Percentiles rank a stretch among this genome's conserved stretches.
Evolutionary conservation across 2,797 vertebrate species (phyloP).

Genomic region (Microctenopoma steveboyesi): DNA sequence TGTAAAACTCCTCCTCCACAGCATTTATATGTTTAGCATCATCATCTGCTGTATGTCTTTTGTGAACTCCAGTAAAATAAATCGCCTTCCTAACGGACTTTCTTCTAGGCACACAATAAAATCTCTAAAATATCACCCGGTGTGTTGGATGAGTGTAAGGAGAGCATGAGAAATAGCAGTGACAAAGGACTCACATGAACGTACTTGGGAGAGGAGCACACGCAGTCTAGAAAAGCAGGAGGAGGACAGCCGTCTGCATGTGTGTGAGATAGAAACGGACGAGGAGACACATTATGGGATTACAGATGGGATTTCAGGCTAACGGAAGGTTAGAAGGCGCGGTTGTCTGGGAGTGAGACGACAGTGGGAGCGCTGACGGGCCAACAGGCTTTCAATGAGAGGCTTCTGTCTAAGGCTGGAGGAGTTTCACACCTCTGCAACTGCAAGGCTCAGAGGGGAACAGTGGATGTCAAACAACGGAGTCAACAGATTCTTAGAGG

Average conservation of each 20-base stretch:
- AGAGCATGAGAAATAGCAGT: constrained; percentile 45
- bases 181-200: constrained; percentile 63
- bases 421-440: constrained; percentile 24
- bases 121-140: constrained; percentile 43
- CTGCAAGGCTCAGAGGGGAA: constrained; percentile 25
- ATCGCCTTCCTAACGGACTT: constrained; percentile 23
- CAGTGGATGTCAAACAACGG: neutral
- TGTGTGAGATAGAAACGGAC: constrained; percentile 50
- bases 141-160: constrained; percentile 38
- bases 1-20: constrained; percentile 1
- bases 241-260: constrained; percentile 29
- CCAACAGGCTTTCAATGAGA: constrained; percentile 3
- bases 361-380: constrained; percentile 4
- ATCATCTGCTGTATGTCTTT: neutral
- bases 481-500: constrained; percentile 3
- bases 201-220: constrained; percentile 48
- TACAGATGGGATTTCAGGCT: constrained; percentile 53
- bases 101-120: constrained; percentile 31
- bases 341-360: constrained; percentile 28
- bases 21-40: neutral
- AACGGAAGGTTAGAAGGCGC: constrained; percentile 47
- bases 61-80: constrained; percentile 4
- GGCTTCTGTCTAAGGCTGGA: constrained; percentile 13
- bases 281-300: constrained; percentile 53
- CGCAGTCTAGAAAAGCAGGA: constrained; percentile 33